A percentile compares a stretch with the other conserved stretches of the same genome.
Evolutionary conservation across 1,140 invertebrate species (phyloP).

Genomic region (Drosophila ironensis): DNA sequence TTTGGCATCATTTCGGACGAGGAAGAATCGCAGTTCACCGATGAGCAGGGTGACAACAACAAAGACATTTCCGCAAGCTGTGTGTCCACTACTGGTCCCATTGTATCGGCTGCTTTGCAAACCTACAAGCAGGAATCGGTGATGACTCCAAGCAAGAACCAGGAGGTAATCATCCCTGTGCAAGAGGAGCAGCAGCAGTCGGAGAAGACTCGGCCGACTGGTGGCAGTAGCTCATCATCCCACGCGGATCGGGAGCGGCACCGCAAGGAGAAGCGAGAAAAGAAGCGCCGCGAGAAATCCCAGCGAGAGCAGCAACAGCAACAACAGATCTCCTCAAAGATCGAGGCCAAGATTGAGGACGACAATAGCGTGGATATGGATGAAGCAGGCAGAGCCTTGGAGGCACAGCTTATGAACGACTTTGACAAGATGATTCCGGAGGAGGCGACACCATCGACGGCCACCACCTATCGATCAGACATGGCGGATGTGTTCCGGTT

Average conservation of each 20-base stretch:
- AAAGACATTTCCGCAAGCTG: slow-evolving; percentile 33
- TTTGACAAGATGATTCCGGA: slow-evolving; percentile 75
- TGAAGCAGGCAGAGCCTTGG: slow-evolving; percentile 90
- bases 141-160: slow-evolving; percentile 50
- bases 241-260: slow-evolving; percentile 67
- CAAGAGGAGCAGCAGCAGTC: slow-evolving; percentile 35
- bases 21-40: slow-evolving; percentile 76
- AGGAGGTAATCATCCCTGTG: slow-evolving; percentile 3
- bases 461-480: slow-evolving; percentile 74
- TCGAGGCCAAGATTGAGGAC: slow-evolving; percentile 83
- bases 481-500: slow-evolving; percentile 81
- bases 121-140: slow-evolving; percentile 73
- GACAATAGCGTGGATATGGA: slow-evolving; percentile 91
- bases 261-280: slow-evolving; percentile 86
- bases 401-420: slow-evolving; percentile 89
- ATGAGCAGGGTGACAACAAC: slow-evolving; percentile 28
- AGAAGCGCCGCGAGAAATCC: slow-evolving; percentile 85
- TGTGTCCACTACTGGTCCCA: slow-evolving; percentile 58
- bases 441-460: slow-evolving; percentile 74
- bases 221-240: slow-evolving; percentile 21
- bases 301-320: slow-evolving; percentile 63
- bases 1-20: slow-evolving; percentile 93
- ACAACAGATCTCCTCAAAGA: slow-evolving; percentile 57
- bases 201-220: slow-evolving; percentile 35
- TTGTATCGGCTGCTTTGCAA: slow-evolving; percentile 75